A percentile compares a stretch with the other conserved stretches of the same genome.
Conservation (phyloP, 1,140 invertebrate species). For the Zaprionus ornatus region DNA sequence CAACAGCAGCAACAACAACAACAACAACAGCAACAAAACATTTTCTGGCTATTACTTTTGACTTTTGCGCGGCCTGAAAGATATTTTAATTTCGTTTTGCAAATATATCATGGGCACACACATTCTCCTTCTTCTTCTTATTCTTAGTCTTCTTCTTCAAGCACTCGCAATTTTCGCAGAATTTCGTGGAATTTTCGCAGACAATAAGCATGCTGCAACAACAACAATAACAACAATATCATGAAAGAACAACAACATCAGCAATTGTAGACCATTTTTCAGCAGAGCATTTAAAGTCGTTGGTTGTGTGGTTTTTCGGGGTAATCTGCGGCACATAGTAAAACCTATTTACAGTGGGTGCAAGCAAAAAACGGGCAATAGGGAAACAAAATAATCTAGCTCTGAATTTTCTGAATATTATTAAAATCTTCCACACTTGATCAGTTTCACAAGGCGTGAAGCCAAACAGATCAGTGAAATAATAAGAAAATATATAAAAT, state of each 20-base stretch:
- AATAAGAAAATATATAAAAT: no score
- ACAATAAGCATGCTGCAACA: conserved; percentile 33
- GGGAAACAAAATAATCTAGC: no score
- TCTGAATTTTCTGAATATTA: no score
- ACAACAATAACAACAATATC: conserved; percentile 1
- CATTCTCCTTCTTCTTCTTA: conserved; percentile 13
- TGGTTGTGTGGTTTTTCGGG: conserved; percentile 46
- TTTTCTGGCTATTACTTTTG: conserved; percentile 44
- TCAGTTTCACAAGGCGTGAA: no score
- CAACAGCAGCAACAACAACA: conserved; percentile 29
- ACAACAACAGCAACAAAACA: conserved; percentile 22
- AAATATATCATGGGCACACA: conserved; percentile 45
- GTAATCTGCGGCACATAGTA: conserved; percentile 25
- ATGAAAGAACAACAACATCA: not conserved
- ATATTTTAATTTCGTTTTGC: conserved; percentile 78
- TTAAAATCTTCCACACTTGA: no score
- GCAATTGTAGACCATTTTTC: conserved; percentile 34
- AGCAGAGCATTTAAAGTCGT: conserved; percentile 48
- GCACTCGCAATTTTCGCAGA: conserved; percentile 69
- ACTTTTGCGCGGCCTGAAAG: conserved; percentile 67
- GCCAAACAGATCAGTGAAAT: no score
- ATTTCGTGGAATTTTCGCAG: conserved; percentile 52
- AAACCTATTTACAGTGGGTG: not conserved
- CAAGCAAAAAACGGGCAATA: not conserved
- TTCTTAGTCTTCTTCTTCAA: conserved; percentile 7